Evolutionary conservation across 2,888 invertebrate species (phyloP), one percentile per base, ranked within the genome.

Genomic region (Epirrhoe alternata): DNA sequence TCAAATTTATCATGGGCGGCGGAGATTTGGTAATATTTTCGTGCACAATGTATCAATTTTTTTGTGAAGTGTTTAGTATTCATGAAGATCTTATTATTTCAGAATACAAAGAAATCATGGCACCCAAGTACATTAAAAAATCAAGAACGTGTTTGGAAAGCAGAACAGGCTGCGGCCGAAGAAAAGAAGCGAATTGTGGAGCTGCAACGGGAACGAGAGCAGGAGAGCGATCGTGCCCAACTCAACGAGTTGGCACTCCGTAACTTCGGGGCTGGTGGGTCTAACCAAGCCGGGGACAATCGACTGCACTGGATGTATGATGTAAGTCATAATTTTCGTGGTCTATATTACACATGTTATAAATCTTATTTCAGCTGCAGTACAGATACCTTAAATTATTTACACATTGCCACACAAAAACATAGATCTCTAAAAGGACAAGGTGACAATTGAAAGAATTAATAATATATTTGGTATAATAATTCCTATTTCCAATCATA

Each of bases 291-390:
- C 10, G 76, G 74, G 61, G 94, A 95, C 61, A 94, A 94, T 64
- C 96, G 97, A 71, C 86, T 98, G 59, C 96, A 97, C 83, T 98
- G 97, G 97, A 97, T 97, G 97, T 97, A 98, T 83, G 97, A 97
- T 94, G 95, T 94, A 86, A 64, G 86, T 53, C 14, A 14, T 47
- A 14, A 47, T 16, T 45, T 45, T 42, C 12, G 5, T 42, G 35
- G 38, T 42, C 5, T 24, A 3, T 24, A 24, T 24, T 24, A 24
- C 24, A 24, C 24, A 24, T 24, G 24, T 3, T 24, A 24, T 1
- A 24, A 24, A 24, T 24, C 24, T 24, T 24, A 24, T 24, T 24
- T 3, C 24, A 24, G 24, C 24, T 2, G n/a, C n/a, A 1, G 24
- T 24, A 24, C 24, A 24, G n/a, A n/a, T n/a, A n/a, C n/a, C n/a